Percentiles rank a stretch among this genome's conserved stretches.
Evolutionary conservation across 2,888 invertebrate species (phyloP).

Genomic region (Lysandra bellargus): DNA sequence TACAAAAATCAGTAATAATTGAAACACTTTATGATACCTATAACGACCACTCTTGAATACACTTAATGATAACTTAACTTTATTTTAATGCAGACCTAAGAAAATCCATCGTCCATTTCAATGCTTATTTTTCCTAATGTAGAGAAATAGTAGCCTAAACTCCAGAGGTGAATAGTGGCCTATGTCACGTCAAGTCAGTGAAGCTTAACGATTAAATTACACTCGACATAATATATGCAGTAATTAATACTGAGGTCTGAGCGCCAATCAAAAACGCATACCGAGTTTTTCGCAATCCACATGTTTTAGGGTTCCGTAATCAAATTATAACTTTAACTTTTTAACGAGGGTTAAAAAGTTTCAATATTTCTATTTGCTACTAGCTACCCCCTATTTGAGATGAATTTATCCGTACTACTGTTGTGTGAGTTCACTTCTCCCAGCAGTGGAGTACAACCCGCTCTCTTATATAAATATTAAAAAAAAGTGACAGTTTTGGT

Average conservation of each 20-base stretch:
- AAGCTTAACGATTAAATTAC: constrained; percentile 22
- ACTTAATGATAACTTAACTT: too few species aligned
- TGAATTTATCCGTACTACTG: too few species aligned
- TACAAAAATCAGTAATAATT: not conserved
- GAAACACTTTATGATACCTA: not conserved
- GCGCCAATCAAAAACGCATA: constrained; percentile 7
- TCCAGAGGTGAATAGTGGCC: not conserved
- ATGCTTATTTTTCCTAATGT: not conserved
- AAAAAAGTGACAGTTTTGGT: too few species aligned
- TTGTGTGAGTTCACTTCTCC: too few species aligned
- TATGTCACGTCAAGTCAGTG: not conserved
- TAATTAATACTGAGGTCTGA: not conserved
- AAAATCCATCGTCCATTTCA: not conserved
- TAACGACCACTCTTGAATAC: too few species aligned
- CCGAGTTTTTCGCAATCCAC: constrained; percentile 2
- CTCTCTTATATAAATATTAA: too few species aligned
- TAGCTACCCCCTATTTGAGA: too few species aligned
- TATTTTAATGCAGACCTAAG: too few species aligned
- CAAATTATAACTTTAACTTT: too few species aligned
- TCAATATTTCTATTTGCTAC: too few species aligned
- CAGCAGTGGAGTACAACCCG: too few species aligned
- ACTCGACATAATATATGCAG: constrained; percentile 14
- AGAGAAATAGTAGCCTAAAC: not conserved
- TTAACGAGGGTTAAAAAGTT: too few species aligned
- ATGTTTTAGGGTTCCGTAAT: not conserved